Evolutionary conservation across 2,888 invertebrate genomes (phyloP).

Genomic region (Habroteleia sp.): DNA sequence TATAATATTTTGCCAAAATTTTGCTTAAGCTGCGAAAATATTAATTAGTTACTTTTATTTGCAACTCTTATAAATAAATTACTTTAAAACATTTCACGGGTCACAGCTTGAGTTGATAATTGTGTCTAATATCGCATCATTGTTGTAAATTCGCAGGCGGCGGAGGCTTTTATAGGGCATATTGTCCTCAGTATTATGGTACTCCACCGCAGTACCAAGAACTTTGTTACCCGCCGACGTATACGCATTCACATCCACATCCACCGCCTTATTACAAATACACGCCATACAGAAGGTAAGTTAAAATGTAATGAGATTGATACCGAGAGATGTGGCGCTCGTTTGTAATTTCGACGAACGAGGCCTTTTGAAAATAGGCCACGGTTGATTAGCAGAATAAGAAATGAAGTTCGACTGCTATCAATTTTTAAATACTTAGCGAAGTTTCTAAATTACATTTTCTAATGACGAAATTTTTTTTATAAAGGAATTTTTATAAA

Average conservation of each 20-base stretch:
- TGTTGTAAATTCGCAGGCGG: constrained; percentile 72
- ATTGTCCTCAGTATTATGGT: constrained; percentile 82
- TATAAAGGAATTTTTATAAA: too few species aligned
- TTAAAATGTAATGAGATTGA: constrained; percentile 44
- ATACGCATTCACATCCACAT: constrained; percentile 78
- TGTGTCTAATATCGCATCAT: constrained; percentile 54
- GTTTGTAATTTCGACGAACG: constrained; percentile 29
- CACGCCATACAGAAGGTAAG: constrained; percentile 79
- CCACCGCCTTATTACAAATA: constrained; percentile 80
- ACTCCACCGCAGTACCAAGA: constrained; percentile 82
- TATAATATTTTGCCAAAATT: too few species aligned
- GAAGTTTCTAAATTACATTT: too few species aligned
- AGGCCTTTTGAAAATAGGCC: constrained; percentile 19
- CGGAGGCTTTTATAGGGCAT: constrained; percentile 78
- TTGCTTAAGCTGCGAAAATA: too few species aligned
- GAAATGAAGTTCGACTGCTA: too few species aligned
- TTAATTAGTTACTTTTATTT: too few species aligned
- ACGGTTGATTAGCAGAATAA: constrained; percentile 4
- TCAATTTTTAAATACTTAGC: too few species aligned
- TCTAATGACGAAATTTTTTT: too few species aligned
- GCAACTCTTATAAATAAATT: constrained; percentile 17
- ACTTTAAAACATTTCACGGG: constrained; percentile 10
- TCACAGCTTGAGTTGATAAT: constrained; percentile 38
- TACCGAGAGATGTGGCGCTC: constrained; percentile 14
- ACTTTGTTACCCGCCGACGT: constrained; percentile 82